Evolutionary conservation across 2,113 vertebrate genomes (phyloP).

Genomic region (Scatophagus argus): DNA sequence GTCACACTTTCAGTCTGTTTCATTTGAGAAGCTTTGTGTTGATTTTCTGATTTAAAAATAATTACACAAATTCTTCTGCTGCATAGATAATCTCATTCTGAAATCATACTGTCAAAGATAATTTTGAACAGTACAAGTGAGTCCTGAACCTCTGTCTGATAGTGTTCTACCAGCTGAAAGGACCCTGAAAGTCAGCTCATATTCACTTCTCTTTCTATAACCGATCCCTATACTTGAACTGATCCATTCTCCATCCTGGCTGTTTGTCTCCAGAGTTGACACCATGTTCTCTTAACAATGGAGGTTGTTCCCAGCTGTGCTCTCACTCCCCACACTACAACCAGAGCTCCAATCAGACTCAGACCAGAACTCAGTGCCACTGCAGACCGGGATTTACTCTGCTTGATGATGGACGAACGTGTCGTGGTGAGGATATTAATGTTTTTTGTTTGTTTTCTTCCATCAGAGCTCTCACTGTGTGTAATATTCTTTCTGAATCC

Average conservation of each 20-base stretch:
- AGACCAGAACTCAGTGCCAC: conserved; percentile 53
- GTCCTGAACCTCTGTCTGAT: not conserved
- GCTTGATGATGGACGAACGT: conserved; percentile 64
- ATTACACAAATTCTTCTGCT: no score
- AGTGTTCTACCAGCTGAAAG: not conserved
- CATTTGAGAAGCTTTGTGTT: no score
- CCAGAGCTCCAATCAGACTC: conserved; percentile 40
- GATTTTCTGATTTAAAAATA: no score
- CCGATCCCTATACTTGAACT: not conserved
- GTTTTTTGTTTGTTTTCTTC: not conserved
- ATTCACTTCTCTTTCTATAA: not conserved
- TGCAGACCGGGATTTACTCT: conserved; percentile 72
- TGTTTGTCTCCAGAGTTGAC: conserved; percentile 63
- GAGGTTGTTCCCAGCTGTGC: conserved; percentile 79
- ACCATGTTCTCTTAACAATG: conserved; percentile 73
- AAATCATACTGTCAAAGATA: no score
- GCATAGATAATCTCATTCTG: no score
- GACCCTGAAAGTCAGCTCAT: not conserved
- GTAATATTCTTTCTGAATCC: conserved; percentile 32
- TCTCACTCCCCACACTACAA: conserved; percentile 39
- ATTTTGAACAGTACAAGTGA: not conserved
- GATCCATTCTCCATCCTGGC: no score
- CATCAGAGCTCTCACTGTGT: not conserved
- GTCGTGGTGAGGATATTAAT: conserved; percentile 61
- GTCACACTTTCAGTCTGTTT: no score